Evolutionary conservation across 2,888 invertebrate genomes (phyloP), one percentile per base, ranked within the genome.

Genomic region (Phasia obesa): DNA sequence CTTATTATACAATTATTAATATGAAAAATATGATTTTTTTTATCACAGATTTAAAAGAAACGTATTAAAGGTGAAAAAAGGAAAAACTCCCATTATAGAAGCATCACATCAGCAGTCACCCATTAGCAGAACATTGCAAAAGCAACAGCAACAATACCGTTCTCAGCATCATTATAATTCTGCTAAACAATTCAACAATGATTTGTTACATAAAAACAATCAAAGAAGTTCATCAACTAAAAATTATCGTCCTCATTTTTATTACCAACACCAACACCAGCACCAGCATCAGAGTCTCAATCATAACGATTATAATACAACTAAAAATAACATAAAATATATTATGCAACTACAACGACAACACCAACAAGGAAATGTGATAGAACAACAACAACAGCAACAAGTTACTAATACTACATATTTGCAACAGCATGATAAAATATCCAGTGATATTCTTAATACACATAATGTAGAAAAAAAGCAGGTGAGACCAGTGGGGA

Each of bases 41-140:
- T n/a, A 49, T 62, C 71, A 17, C 49, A 83, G 83, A 83, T 79
- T 79, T 75, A 83, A 83, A 79, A 70, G 78, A 19, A 57, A 71
- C 67, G 55, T 53, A 42, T 25, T 7, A 25, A 17, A 51, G 15
- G 11, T 25, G 9, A 21, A 25, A 1, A 2, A 38, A 47, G 7
- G 38, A 3, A 3, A 13, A 23, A 6, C n/a, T 35, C 11, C 60
- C 31, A 44, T 19, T 5, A 44, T 7, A 47, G 11, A 60, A 25
- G 23, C 51, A 23, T 0, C 7, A 17, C 27, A 62, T n/a, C 49
- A 57, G 21, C 55, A 35, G 47, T 27, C 17, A 53, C 35, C 19
- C 53, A 49, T 27, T 57, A 74, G 44, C 17, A 55, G 38, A 51
- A 19, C 11, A 15, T 51, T 57, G 38, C 65, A 76, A 19, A 25